Evolutionary conservation across 2,797 vertebrate genomes (phyloP).

Genomic region (Danio choprae): DNA sequence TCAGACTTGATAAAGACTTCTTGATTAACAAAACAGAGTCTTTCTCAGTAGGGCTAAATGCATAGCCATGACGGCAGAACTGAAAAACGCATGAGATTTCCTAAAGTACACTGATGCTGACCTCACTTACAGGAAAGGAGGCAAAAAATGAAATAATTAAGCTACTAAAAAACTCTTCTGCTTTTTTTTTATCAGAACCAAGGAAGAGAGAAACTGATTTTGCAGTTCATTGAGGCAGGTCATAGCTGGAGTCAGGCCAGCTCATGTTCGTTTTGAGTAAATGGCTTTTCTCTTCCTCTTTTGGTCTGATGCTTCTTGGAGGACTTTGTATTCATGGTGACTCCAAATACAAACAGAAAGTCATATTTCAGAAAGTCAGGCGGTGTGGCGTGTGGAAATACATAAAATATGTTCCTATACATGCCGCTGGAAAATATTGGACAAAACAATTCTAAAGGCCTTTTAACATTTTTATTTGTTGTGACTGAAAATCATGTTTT

Average conservation of each 20-base stretch:
- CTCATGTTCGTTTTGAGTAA: conserved; percentile 30
- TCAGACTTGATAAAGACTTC: conserved; percentile 5
- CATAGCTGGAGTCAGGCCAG: conserved; percentile 41
- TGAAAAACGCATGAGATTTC: conserved; percentile 28
- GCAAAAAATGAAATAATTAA: conserved; percentile 64
- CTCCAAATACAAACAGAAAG: background rate
- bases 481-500: too few relatives aligned
- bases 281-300: conserved; percentile 43
- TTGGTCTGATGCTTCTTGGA: conserved; percentile 34
- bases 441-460: too few relatives aligned
- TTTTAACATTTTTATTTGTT: too few relatives aligned
- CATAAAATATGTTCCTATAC: background rate
- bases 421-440: too few relatives aligned
- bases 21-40: background rate
- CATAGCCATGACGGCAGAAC: background rate
- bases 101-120: conserved; percentile 48
- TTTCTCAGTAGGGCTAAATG: conserved; percentile 3
- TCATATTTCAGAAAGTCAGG: background rate
- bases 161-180: conserved; percentile 66
- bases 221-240: conserved; percentile 34
- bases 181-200: conserved; percentile 63
- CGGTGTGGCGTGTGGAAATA: background rate
- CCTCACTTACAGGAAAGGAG: conserved; percentile 73
- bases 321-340: conserved; percentile 23
- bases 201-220: conserved; percentile 61